Evolutionary conservation across 2,113 vertebrate species (phyloP), one percentile per base, ranked within the genome.

Genomic region (Callionymus lyra): DNA sequence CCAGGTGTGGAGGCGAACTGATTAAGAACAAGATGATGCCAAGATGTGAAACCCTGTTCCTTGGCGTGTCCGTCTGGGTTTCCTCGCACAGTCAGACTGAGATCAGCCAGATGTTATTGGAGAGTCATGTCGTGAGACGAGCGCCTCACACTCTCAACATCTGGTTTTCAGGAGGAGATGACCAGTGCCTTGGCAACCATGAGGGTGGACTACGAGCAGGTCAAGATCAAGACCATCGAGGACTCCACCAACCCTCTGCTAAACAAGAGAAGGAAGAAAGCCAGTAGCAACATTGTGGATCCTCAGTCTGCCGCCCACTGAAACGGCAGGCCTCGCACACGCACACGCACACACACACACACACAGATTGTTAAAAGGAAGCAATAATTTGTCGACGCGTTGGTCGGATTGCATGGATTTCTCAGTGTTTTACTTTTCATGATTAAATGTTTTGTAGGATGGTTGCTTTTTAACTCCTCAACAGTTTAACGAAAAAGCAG

Each of bases 161-260:
- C 34, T 34, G 13, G 9, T 47, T 43, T 47, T 0, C 82, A 99
- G 95, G 95, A 99, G 84, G 94, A 99, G 82, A 96, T 99, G 95
- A 99, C 93, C 55, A 97, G 92, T 73, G 95, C 95, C 65, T 86
- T 99, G 88, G 95, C 95, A 61, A 94, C 95, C 9, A 97, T 99
- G 91, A 77, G 95, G 12, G 93, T 97, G 1, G 93, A 99, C 80
- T 99, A 98, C 0, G 95, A 98, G 71, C 93, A 97, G 74, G 90
- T 99, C 76, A 97, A 93, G 84, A 99, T 99, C 76, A 99, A 99
- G 81, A 94, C 89, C 62, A 97, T 99, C 0, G 90, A 93, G 62
- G 91, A 97, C 2, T 93, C 95, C 0, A 89, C 87, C 3, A 99
- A 99, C 76, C 95, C 94, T 34, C 78, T 99, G 81, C 90, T 99